phyloP scores from a whole-genome alignment of 2,113 vertebrate genomes.

The Turdus rufiventris region DNA sequence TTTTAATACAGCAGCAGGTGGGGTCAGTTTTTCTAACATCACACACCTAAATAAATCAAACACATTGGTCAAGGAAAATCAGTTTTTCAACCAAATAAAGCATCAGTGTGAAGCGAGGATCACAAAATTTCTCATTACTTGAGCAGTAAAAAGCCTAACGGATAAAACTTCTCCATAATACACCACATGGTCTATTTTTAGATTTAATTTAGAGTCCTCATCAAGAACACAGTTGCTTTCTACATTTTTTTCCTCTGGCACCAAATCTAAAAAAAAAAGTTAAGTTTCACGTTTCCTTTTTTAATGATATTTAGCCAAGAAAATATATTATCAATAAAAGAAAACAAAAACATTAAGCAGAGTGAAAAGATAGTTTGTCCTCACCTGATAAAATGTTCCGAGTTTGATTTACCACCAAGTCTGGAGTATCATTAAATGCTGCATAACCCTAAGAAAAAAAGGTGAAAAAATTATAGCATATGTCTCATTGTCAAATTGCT shows the following conservation, averaged over 20 bases:
- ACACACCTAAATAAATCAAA: background rate
- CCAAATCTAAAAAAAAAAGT: background rate
- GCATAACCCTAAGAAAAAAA: slow-evolving; percentile 77
- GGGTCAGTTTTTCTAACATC: background rate
- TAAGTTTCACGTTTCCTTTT: background rate
- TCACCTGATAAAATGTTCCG: slow-evolving; percentile 79
- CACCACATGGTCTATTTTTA: background rate
- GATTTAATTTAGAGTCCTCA: background rate
- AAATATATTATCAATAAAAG: background rate
- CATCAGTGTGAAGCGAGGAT: background rate
- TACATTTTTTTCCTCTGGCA: background rate
- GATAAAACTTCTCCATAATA: background rate
- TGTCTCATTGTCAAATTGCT: background rate
- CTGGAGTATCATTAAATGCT: slow-evolving; percentile 85
- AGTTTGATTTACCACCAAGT: slow-evolving; percentile 82
- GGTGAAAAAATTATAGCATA: background rate
- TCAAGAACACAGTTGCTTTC: background rate
- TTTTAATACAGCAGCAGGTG: background rate
- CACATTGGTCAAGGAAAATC: background rate
- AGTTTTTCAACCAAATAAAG: background rate
- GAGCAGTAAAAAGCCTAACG: background rate
- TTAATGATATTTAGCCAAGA: background rate
- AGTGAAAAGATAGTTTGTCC: background rate
- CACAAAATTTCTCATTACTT: background rate
- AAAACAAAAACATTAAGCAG: background rate